Base-by-base conservation (phyloP, 2,797 vertebrate species). In the Acipenser ruthenus region DNA sequence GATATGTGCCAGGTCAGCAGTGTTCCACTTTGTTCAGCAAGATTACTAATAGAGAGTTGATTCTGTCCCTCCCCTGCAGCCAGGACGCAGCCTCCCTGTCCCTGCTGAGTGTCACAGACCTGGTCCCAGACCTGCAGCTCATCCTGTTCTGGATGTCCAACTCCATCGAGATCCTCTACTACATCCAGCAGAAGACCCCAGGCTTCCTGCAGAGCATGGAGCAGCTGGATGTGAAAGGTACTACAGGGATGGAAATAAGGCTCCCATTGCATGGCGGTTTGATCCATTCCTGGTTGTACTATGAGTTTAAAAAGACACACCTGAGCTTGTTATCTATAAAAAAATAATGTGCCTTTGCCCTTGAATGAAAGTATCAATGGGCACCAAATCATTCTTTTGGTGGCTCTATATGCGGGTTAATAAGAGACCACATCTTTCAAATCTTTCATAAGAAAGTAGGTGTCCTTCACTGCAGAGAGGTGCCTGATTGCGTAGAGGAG, bases 101-200 rank as follows among this genome's bases (percentile, higher is more conserved):
- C 76, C 83, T 86, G 68, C 88, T 94, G 65, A 83, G 85, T 75
- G 88, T 97, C 87, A 85, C 92, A 0, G 93, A 95, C 81, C 81
- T 98, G 68, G 81, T 93, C 18, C 95, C 94, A 0, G 94, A 98
- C 74, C 86, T 98, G 72, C 95, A 95, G 84, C 92, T 91, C 73
- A 82, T 98, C 65, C 88, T 97, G 76, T 95, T 98, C 84, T 98
- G 96, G 96, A 98, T 98, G 96, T 91, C 96, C 63, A 98, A 98
- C 11, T 87, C 92, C 75, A 92, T 97, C 0, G 96, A 98, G 87
- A 89, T 98, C 67, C 91, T 98, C 7, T 97, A 96, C 86, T 98
- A 98, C 2, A 82, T 94, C 67, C 96, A 97, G 78, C 95, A 98
- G 87, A 91, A 90, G 73, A 93, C 91, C 0, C 96, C 96, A 0